A percentile compares a stretch with the other conserved stretches of the same genome.
Evolutionary conservation across 2,888 invertebrate species (phyloP).

Genomic region (Sympetrum striolatum): DNA sequence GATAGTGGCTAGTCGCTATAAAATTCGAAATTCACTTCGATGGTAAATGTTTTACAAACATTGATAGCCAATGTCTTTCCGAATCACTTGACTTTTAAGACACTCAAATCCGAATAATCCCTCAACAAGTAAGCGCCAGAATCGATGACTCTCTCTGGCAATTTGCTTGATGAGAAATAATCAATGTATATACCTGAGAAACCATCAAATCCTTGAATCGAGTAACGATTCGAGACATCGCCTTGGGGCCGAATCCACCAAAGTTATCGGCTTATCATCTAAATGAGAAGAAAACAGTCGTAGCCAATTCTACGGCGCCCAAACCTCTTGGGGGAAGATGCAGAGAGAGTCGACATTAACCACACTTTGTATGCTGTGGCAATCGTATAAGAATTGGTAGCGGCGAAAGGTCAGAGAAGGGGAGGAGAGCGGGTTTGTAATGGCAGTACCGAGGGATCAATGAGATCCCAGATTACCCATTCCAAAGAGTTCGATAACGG

Average conservation of each 20-base stretch:
- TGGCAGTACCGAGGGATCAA: not conserved
- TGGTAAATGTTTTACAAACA: too few relatives aligned
- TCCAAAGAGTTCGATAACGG: not conserved
- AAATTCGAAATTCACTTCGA: too few relatives aligned
- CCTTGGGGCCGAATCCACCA: not conserved
- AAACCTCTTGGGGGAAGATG: not conserved
- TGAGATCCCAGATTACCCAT: not conserved
- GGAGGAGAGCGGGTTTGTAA: not conserved
- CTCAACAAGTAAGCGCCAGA: too few relatives aligned
- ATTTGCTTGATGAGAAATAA: too few relatives aligned
- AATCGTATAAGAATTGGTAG: not conserved
- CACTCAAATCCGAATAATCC: too few relatives aligned
- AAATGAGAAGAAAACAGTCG: not conserved
- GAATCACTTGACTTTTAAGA: too few relatives aligned
- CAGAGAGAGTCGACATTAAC: not conserved
- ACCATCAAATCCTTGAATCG: too few relatives aligned
- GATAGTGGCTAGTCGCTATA: too few relatives aligned
- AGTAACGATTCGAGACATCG: not conserved
- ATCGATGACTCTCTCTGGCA: too few relatives aligned
- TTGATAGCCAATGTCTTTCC: too few relatives aligned
- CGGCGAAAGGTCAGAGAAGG: not conserved
- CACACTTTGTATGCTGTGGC: not conserved
- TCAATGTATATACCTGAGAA: not conserved
- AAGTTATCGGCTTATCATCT: not conserved
- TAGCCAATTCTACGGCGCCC: not conserved